Evolutionary conservation across 2,888 invertebrate species (phyloP).

Genomic region (Arctia plantaginis): DNA sequence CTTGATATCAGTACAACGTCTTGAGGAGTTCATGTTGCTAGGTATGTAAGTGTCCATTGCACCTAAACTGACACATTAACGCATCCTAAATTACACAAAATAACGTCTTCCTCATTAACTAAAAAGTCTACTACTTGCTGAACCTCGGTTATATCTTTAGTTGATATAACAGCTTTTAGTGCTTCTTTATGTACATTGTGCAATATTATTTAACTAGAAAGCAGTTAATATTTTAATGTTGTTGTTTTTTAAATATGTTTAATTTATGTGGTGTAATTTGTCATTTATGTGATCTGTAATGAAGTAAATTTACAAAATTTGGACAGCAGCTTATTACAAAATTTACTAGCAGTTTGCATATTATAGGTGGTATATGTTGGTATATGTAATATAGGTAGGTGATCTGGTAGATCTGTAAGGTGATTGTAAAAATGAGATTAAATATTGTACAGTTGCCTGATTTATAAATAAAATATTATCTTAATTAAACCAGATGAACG

Average conservation of each 20-base stretch:
- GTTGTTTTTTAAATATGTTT: not conserved
- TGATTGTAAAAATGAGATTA: too few species aligned
- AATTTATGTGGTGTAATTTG: too few species aligned
- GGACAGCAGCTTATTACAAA: too few species aligned
- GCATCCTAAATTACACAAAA: not conserved
- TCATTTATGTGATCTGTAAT: not conserved
- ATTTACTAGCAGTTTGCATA: not conserved
- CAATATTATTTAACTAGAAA: too few species aligned
- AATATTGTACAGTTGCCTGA: not conserved
- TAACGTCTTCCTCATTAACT: conserved; percentile 1
- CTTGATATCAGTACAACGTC: conserved; percentile 86
- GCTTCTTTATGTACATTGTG: not conserved
- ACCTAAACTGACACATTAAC: not conserved
- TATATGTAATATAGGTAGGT: not conserved
- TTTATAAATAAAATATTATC: not conserved
- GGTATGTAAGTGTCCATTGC: conserved; percentile 69
- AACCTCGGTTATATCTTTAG: not conserved
- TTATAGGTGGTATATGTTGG: too few species aligned
- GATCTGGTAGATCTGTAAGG: not conserved
- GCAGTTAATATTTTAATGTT: not conserved
- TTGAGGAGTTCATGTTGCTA: conserved; percentile 87
- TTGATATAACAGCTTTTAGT: not conserved
- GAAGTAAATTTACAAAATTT: not conserved
- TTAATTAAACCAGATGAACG: conserved; percentile 72
- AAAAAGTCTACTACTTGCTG: not conserved